Percentiles rank a stretch among this genome's conserved stretches.
These are phyloP conservation scores for Danio albolineatus DNA, from an alignment of 2,797 vertebrate species.

Conservation along the genomic window DNA sequence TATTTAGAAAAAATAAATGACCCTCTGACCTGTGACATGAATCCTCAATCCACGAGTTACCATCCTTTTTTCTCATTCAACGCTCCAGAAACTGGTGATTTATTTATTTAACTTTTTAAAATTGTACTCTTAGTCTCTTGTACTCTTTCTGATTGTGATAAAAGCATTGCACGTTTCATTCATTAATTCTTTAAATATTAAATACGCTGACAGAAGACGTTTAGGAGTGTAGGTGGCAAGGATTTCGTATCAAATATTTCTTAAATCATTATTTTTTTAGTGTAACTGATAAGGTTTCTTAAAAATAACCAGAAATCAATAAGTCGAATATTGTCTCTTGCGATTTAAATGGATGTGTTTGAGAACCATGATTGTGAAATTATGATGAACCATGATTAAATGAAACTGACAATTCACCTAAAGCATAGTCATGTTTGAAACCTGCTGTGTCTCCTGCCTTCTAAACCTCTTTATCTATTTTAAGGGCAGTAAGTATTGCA, in stretches of 20 bases:
- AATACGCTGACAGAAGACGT: background rate
- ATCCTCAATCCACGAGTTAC: background rate
- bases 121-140: too few relatives aligned
- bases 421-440: background rate
- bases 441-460: background rate
- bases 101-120: background rate
- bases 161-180: background rate
- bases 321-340: background rate
- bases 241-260: background rate
- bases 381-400: too few relatives aligned
- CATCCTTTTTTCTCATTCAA: too few relatives aligned
- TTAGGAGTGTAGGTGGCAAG: background rate
- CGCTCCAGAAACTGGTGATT: background rate
- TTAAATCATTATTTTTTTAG: background rate
- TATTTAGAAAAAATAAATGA: background rate
- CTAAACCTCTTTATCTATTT: background rate
- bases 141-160: background rate
- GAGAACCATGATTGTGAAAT: background rate
- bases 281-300: background rate
- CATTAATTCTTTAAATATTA: background rate
- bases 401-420: background rate
- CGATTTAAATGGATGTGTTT: background rate
- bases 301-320: background rate
- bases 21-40: background rate
- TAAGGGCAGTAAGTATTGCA: too few relatives aligned